Evolutionary conservation across 2,888 invertebrate species (phyloP), one percentile per base, ranked within the genome.

Genomic region (Drosophila austrosaltans): DNA sequence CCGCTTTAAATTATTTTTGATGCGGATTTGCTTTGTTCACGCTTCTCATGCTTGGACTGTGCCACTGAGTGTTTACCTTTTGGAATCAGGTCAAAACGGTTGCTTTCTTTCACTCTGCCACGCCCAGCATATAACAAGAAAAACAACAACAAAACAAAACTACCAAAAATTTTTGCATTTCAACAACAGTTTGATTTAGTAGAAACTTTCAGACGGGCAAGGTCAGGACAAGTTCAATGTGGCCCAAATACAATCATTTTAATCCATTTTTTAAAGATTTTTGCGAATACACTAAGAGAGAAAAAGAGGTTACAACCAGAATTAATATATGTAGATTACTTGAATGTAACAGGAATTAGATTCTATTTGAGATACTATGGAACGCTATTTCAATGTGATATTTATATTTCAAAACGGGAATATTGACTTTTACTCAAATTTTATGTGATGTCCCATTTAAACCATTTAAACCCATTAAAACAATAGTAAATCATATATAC

Each of bases 21-120:
- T 5, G 42, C 78, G 66, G 69, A 77, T 79, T 79, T 76, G 74
- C 79, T 77, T 77, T 75, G 85, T 79, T 79, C 84, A 76, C 79
- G 75, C 72, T 83, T 72, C 77, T 76, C 65, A 42, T 69, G 53
- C 71, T 72, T 53, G 42, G 66, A 56, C 62, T 72, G 16, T 25
- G 69, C 25, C 25, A 40, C 66, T 53, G 48, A 71, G 53, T 71
- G 61, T 72, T 72, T 71, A 71, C 71, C 71, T 70, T 72, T 72
- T 32, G 67, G 71, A 83, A 83, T 87, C 78, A 87, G 83, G 83
- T 83, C 83, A 84, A 81, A 87, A 80, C 82, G 74, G 87, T 83
- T 81, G 84, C 84, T 83, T 86, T 86, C 87, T 83, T 86, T 81
- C 75, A 56, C 79, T 70, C 53, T 66, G 75, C 76, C 83, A 83